Conservation (phyloP, 2,888 invertebrate genomes). For the Callinectes sapidus region DNA sequence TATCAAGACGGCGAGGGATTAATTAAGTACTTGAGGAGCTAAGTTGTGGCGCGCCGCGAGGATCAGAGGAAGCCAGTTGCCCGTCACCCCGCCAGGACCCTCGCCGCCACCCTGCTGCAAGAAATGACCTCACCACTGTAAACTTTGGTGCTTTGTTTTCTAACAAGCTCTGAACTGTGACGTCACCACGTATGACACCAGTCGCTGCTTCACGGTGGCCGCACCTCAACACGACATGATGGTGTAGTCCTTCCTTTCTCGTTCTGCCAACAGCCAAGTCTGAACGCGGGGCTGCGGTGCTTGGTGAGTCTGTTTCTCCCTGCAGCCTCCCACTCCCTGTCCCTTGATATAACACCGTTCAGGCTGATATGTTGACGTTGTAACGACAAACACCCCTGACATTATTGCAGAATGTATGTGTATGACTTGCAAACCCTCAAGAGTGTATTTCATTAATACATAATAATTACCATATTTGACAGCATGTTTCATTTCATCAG, state of each 20-base stretch:
- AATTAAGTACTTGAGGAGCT: constrained; percentile 30
- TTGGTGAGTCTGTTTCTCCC: neutral
- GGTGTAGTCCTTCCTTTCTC: neutral
- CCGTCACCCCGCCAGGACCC: neutral
- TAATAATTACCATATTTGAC: neutral
- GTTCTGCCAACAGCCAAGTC: neutral
- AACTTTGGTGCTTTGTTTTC: neutral
- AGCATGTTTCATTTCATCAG: neutral
- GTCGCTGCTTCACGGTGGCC: neutral
- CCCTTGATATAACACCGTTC: neutral
- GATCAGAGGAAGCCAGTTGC: neutral
- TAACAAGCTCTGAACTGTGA: neutral
- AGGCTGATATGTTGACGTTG: neutral
- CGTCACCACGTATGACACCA: neutral
- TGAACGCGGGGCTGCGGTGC: neutral
- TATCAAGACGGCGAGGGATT: neutral
- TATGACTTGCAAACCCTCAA: neutral
- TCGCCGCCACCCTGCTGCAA: neutral
- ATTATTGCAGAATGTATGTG: neutral
- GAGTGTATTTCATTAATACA: neutral
- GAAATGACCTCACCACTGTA: neutral
- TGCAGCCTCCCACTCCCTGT: neutral
- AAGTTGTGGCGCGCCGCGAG: constrained; percentile 23
- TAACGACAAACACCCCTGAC: neutral
- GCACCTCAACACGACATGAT: neutral